phyloP scores from a whole-genome alignment of 2,113 vertebrate genomes.

The Platichthys flesus region DNA sequence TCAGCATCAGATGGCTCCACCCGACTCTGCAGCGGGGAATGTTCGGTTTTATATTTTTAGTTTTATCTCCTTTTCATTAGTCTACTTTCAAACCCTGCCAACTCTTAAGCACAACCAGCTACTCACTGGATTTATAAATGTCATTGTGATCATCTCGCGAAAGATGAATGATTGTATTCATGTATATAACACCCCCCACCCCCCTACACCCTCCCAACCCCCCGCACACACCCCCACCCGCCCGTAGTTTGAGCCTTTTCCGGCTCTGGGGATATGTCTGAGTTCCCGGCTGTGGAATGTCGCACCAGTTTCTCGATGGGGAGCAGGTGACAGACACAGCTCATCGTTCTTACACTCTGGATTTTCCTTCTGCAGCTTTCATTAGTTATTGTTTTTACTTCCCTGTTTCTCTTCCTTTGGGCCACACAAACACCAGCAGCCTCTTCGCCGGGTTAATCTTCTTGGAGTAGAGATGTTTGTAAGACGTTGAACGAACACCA shows the following conservation, averaged over 20 bases:
- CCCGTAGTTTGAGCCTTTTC: conserved; percentile 36
- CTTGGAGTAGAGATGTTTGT: too few relatives aligned
- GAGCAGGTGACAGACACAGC: conserved; percentile 58
- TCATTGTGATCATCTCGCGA: conserved; percentile 28
- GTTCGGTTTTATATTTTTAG: conserved; percentile 57
- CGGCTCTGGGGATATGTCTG: conserved; percentile 30
- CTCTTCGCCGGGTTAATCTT: too few relatives aligned
- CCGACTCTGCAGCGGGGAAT: conserved; percentile 45
- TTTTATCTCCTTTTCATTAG: conserved; percentile 22
- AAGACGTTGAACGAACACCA: too few relatives aligned
- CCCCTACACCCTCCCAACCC: too few relatives aligned
- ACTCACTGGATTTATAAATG: conserved; percentile 40
- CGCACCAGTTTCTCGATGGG: conserved; percentile 62
- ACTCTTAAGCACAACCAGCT: conserved; percentile 54
- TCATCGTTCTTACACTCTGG: conserved; percentile 15
- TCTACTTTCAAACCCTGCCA: conserved; percentile 53
- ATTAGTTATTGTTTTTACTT: neutral
- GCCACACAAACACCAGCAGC: too few relatives aligned
- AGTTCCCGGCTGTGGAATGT: conserved; percentile 67
- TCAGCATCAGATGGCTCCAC: conserved; percentile 58
- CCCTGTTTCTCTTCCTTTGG: neutral
- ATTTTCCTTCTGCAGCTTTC: neutral
- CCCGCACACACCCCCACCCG: too few relatives aligned
- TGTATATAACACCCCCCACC: neutral
- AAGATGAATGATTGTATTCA: conserved; percentile 51